Evolutionary conservation across 2,113 vertebrate species (phyloP).

Genomic region (Oreochromis niloticus): DNA sequence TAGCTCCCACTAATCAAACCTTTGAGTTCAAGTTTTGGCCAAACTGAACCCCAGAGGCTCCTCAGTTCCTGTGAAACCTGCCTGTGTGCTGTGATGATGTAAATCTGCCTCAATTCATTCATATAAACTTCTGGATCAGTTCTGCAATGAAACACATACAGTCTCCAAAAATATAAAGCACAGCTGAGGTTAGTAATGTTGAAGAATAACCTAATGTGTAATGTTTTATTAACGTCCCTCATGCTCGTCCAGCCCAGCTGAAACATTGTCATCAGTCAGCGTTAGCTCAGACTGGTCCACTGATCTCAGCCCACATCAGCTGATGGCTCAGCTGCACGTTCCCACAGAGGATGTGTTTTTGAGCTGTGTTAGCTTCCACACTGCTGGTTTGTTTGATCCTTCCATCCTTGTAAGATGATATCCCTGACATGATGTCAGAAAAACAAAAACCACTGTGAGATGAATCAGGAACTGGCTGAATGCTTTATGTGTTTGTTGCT

Average conservation of each 20-base stretch:
- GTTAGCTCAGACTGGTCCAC: not conserved
- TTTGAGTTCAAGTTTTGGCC: not conserved
- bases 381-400: not conserved
- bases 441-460: not conserved
- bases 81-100: not conserved
- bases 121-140: not conserved
- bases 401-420: not conserved
- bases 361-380: not conserved
- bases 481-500: slow-evolving; percentile 5
- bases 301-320: not conserved
- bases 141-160: not conserved
- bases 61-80: not conserved
- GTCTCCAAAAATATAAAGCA: not conserved
- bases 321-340: not conserved
- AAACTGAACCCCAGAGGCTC: not conserved
- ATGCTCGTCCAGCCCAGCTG: not conserved
- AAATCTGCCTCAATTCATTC: not conserved
- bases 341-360: not conserved
- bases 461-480: not conserved
- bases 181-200: not conserved
- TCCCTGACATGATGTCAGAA: not conserved
- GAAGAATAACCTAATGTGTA: not conserved
- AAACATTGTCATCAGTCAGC: not conserved
- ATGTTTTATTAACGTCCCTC: not conserved
- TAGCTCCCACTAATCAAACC: not conserved